phyloP scores from a whole-genome alignment of 2,797 vertebrate genomes.

The Spinus pinus region DNA sequence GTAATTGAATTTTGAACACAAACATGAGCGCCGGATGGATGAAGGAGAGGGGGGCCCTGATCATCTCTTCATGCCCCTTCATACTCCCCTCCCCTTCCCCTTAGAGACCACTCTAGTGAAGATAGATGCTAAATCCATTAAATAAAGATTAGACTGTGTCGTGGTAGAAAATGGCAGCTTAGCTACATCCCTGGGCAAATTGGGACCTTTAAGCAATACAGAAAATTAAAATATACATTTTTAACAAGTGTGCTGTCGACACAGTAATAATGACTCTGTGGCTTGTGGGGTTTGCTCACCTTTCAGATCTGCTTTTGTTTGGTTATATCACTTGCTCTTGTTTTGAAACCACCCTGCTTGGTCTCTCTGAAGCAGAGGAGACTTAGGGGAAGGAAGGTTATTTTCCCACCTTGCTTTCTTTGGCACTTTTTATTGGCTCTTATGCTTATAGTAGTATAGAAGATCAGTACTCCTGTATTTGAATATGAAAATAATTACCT shows the following conservation, averaged over 20 bases:
- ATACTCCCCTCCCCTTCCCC: conserved; percentile 78
- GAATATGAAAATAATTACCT: conserved; percentile 65
- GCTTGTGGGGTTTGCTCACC: conserved; percentile 70
- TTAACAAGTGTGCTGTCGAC: conserved; percentile 78
- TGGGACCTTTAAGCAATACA: conserved; percentile 78
- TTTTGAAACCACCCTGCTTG: conserved; percentile 63
- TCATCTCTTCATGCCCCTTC: conserved; percentile 83
- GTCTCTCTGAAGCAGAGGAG: conserved; percentile 64
- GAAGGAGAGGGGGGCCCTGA: conserved; percentile 82
- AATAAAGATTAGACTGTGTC: conserved; percentile 97
- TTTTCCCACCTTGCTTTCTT: conserved; percentile 25
- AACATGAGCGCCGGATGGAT: conserved; percentile 98
- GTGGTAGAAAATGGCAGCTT: conserved; percentile 82
- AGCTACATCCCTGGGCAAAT: conserved; percentile 80
- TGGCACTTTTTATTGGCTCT: conserved; percentile 33
- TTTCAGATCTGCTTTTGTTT: conserved; percentile 75
- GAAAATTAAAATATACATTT: conserved; percentile 87
- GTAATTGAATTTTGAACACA: conserved; percentile 99
- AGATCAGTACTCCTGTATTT: conserved; percentile 19
- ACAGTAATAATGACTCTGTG: conserved; percentile 62
- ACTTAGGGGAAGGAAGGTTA: neutral
- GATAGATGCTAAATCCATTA: conserved; percentile 99
- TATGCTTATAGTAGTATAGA: conserved; percentile 11
- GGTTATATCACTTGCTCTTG: conserved; percentile 68
- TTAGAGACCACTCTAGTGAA: conserved; percentile 88